These are phyloP conservation scores for Gymnogyps californianus DNA, from an alignment of 2,113 vertebrate genomes.

Conservation along the genomic window DNA sequence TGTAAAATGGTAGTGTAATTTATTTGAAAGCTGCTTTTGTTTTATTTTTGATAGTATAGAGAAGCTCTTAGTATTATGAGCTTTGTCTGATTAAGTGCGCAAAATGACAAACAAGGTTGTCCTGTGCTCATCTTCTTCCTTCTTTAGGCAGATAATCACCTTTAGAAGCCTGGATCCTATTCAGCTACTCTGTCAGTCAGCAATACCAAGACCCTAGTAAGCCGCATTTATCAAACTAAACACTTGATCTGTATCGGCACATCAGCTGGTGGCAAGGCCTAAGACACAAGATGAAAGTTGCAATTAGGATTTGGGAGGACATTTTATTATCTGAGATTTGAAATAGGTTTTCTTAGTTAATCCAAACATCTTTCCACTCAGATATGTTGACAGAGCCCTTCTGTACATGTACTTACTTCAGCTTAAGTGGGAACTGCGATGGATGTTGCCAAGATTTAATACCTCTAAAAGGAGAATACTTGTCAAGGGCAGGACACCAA, in stretches of 20 bases:
- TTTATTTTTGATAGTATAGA: slow-evolving; percentile 76
- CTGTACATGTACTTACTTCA: slow-evolving; percentile 50
- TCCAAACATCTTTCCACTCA: slow-evolving; percentile 69
- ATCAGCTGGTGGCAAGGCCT: slow-evolving; percentile 72
- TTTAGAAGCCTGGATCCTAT: slow-evolving; percentile 78
- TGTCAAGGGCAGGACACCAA: background rate
- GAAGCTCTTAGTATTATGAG: slow-evolving; percentile 71
- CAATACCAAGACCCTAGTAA: slow-evolving; percentile 70
- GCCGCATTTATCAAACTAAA: slow-evolving; percentile 82
- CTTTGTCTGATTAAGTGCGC: slow-evolving; percentile 76
- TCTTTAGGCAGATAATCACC: slow-evolving; percentile 88
- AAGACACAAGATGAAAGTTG: slow-evolving; percentile 74
- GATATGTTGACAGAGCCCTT: slow-evolving; percentile 59
- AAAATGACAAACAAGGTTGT: slow-evolving; percentile 81
- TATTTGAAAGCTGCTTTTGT: slow-evolving; percentile 71
- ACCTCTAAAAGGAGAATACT: slow-evolving; percentile 9
- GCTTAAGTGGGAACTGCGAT: slow-evolving; percentile 59
- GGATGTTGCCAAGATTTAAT: slow-evolving; percentile 58
- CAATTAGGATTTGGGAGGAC: slow-evolving; percentile 79
- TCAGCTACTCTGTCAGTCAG: slow-evolving; percentile 74
- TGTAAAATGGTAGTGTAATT: slow-evolving; percentile 51
- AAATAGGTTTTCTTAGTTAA: slow-evolving; percentile 72
- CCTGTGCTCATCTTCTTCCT: slow-evolving; percentile 78
- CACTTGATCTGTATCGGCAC: slow-evolving; percentile 79
- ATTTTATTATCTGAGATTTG: slow-evolving; percentile 76